Conservation (phyloP, 2,113 vertebrate species). For the Cottus gobio region DNA sequence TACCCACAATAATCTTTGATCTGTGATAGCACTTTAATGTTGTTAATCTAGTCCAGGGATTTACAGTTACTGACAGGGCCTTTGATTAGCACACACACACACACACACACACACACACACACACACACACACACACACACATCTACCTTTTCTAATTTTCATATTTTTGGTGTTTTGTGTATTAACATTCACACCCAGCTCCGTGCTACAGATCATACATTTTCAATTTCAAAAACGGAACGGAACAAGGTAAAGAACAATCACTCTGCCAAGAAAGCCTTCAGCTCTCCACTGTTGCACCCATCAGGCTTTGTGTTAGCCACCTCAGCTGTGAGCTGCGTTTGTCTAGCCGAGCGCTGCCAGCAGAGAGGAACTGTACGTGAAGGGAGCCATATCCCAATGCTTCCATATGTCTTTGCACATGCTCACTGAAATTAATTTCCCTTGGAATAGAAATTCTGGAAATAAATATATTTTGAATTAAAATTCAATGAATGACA, state of each 20-base stretch:
- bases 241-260: conserved; percentile 40
- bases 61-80: conserved; percentile 23
- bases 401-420: conserved; percentile 1
- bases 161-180: neutral
- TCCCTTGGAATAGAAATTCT: neutral
- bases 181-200: conserved; percentile 4
- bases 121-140: neutral
- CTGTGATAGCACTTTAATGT: conserved; percentile 10
- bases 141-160: neutral
- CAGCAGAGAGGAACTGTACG: neutral
- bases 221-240: conserved; percentile 23
- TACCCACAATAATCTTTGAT: neutral
- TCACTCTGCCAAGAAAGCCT: conserved; percentile 21
- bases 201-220: conserved; percentile 21
- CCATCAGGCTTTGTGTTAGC: conserved; percentile 41
- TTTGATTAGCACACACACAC: conserved; percentile 36
- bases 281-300: conserved; percentile 29
- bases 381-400: neutral
- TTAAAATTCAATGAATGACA: neutral
- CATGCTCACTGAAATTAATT: conserved; percentile 1
- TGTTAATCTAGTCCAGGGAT: conserved; percentile 8
- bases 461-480: neutral
- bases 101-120: neutral
- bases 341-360: conserved; percentile 27
- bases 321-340: conserved; percentile 40